phyloP scores from a whole-genome alignment of 2,113 vertebrate species.

The Phaethornis superciliosus region DNA sequence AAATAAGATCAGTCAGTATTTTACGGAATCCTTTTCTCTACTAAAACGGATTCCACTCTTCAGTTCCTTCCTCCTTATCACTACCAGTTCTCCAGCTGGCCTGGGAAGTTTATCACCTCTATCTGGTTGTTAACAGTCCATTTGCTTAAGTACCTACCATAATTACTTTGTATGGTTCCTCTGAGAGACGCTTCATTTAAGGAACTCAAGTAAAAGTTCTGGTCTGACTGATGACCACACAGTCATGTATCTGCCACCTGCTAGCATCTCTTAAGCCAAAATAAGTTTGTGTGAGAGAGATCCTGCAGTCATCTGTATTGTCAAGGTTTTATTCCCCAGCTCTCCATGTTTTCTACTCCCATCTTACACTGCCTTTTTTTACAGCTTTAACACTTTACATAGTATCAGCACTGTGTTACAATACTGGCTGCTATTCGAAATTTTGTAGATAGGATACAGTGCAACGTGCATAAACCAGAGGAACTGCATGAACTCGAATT shows the following conservation, averaged over 20 bases:
- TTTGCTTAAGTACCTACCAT: constrained; percentile 83
- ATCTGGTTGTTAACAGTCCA: constrained; percentile 82
- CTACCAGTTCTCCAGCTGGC: constrained; percentile 78
- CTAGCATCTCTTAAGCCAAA: constrained; percentile 74
- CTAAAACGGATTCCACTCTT: not conserved
- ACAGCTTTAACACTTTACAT: not conserved
- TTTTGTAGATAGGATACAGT: not conserved
- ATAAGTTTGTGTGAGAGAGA: not conserved
- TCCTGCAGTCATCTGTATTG: not conserved
- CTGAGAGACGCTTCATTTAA: constrained; percentile 69
- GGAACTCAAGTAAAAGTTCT: constrained; percentile 74
- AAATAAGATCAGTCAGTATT: not conserved
- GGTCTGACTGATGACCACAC: constrained; percentile 72
- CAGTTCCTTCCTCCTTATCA: constrained; percentile 26
- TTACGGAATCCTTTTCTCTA: not conserved
- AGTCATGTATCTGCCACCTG: constrained; percentile 72
- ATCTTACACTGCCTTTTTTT: not conserved
- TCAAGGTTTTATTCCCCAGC: not conserved
- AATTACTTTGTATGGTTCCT: constrained; percentile 79
- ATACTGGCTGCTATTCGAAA: not conserved
- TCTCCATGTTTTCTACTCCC: not conserved
- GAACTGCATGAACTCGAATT: not conserved
- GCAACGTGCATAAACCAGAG: not conserved
- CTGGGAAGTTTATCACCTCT: constrained; percentile 81
- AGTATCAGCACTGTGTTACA: not conserved